A percentile compares a stretch with the other conserved stretches of the same genome.
Conservation (phyloP, 2,888 invertebrate species). For the Schizaphis graminum region DNA sequence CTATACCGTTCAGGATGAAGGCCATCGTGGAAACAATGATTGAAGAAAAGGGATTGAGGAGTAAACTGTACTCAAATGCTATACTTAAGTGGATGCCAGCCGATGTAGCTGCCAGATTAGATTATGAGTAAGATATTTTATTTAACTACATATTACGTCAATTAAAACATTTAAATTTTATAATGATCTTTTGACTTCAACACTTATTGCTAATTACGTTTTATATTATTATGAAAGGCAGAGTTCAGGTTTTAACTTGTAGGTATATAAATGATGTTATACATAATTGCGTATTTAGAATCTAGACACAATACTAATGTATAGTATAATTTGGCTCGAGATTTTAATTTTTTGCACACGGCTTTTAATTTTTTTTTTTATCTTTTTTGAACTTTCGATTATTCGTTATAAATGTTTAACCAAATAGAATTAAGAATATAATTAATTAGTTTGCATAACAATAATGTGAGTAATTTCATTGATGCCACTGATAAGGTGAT, state of each 20-base stretch:
- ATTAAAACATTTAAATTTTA: not conserved
- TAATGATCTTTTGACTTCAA: not conserved
- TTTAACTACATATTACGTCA: not conserved
- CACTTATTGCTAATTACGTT: not conserved
- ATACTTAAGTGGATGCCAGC: constrained; percentile 58
- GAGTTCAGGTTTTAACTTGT: not conserved
- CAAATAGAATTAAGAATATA: not conserved
- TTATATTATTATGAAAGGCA: not conserved
- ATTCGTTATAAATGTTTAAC: not conserved
- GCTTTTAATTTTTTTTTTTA: not conserved
- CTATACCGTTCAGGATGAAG: constrained; percentile 43
- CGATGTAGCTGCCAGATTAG: constrained; percentile 47
- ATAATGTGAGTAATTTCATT: not conserved
- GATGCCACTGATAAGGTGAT: not conserved
- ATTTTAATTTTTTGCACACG: constrained; percentile 15
- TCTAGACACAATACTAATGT: not conserved
- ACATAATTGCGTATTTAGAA: not conserved
- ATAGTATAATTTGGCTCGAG: constrained; percentile 11
- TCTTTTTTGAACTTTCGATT: not conserved
- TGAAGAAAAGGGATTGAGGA: constrained; percentile 45
- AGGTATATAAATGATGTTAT: not conserved
- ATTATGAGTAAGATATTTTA: constrained; percentile 40
- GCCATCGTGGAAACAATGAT: constrained; percentile 32
- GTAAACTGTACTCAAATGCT: constrained; percentile 50
- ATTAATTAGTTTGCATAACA: not conserved